Evolutionary conservation across 2,888 invertebrate genomes (phyloP).

Genomic region (Sympetrum striolatum): DNA sequence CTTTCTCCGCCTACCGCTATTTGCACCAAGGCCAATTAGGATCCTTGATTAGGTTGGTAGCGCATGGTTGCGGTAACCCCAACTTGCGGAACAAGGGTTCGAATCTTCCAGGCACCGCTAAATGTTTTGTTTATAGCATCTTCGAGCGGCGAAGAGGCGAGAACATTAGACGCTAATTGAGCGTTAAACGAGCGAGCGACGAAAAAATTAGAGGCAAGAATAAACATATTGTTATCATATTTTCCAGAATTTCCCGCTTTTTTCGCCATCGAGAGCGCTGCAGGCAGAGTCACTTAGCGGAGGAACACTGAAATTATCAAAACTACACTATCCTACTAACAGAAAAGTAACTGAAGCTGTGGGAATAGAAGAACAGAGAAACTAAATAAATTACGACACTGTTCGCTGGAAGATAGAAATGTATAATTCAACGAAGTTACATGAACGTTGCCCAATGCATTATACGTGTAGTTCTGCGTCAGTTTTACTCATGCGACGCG

Average conservation of each 20-base stretch:
- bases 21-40: background rate
- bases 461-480: no score
- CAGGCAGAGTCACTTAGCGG: background rate
- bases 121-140: conserved; percentile 28
- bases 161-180: conserved; percentile 5
- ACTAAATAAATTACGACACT: background rate
- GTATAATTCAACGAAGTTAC: no score
- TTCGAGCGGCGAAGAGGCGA: background rate
- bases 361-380: background rate
- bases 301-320: background rate
- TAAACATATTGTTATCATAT: conserved; percentile 38
- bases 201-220: background rate
- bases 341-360: background rate
- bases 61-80: background rate
- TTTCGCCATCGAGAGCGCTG: background rate
- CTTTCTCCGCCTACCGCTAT: background rate
- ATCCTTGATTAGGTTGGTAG: background rate
- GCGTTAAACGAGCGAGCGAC: conserved; percentile 4
- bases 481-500: no score
- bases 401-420: background rate
- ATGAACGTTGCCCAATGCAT: no score
- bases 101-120: background rate
- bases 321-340: background rate
- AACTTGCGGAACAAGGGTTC: background rate
- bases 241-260: conserved; percentile 11